Base-by-base conservation (phyloP, 1,140 invertebrate species). In the Orussus abietinus region DNA sequence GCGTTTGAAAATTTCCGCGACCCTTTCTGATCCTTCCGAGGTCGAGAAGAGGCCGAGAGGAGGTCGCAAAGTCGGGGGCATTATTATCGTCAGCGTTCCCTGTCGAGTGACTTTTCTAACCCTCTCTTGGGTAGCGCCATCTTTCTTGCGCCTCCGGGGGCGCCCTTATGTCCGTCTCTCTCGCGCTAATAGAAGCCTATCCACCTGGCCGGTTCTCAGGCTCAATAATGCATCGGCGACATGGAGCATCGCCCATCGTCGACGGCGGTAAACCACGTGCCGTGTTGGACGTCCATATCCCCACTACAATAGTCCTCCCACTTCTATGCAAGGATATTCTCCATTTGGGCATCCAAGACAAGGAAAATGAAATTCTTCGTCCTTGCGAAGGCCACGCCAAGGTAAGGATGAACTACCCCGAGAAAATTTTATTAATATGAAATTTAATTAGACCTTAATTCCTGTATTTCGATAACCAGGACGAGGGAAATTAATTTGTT, bases 191-290 rank as follows among this genome's bases (percentile, higher is more conserved):
- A 53, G 47, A 45, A 42, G 41, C 41, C 33, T 39, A 33, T 35
- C 47, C 51, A 53, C 51, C 51, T 53, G 51, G 32, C 26, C 26
- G 45, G 44, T 53, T 53, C 51, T 35, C 51, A 53, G 41, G 47
- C 51, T 53, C 44, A 53, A 53, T 53, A 53, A 53, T 53, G 47
- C 51, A 53, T 42, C 31, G 28, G 42, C 39, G 37, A 41, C 40
- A 30, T 28, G 29, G 31, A 46, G 30, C 48, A 36, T 36, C 34
- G 34, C 15, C 13, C 34, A 36, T 15, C 17, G 34, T 36, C 34
- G 34, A 36, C 34, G 22, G 6, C n/a, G 22, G 22, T n/a, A n/a
- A 25, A 25, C 15, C 21, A 17, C 41, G 36, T 26, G 26, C 41
- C 41, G n/a, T 43, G 28, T 17, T n/a, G 6, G n/a, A 25, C n/a